Percentiles rank a stretch among this genome's conserved stretches.
phyloP scores from a whole-genome alignment of 2,113 vertebrate genomes.

The Narcine bancroftii region DNA sequence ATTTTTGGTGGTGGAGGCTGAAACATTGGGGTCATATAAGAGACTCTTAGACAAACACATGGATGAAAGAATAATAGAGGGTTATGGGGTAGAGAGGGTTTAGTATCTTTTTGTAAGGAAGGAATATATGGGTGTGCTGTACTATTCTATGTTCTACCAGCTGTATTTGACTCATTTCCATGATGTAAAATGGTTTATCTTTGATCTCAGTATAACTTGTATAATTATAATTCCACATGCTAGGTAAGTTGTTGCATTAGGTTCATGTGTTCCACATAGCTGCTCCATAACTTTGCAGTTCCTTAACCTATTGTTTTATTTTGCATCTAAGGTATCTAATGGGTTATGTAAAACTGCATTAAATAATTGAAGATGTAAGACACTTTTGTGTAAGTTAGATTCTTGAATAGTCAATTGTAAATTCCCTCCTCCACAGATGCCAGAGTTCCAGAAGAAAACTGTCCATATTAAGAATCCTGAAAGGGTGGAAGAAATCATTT shows the following conservation, averaged over 20 bases:
- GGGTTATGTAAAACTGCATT: background rate
- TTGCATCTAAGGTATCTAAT: background rate
- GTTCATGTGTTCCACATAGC: background rate
- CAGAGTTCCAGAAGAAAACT: constrained; percentile 87
- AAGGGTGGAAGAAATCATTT: constrained; percentile 89
- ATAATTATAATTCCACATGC: background rate
- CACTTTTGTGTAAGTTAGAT: background rate
- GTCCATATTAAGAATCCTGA: constrained; percentile 85
- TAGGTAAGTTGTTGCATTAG: background rate
- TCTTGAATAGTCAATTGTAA: background rate
- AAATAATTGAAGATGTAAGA: background rate
- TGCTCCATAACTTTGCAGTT: background rate
- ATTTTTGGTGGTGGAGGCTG: no score
- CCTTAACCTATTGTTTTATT: background rate
- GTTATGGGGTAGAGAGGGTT: no score
- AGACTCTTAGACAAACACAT: no score
- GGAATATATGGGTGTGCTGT: no score
- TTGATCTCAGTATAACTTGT: background rate
- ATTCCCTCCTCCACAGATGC: constrained; percentile 66
- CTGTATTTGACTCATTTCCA: no score
- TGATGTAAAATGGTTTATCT: background rate
- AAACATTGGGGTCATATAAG: no score
- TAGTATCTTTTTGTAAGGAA: no score
- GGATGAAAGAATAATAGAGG: no score
- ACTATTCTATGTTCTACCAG: no score